Evolutionary conservation across 2,113 vertebrate species (phyloP), one percentile per base, ranked within the genome.

Genomic region (Oryzias celebensis): DNA sequence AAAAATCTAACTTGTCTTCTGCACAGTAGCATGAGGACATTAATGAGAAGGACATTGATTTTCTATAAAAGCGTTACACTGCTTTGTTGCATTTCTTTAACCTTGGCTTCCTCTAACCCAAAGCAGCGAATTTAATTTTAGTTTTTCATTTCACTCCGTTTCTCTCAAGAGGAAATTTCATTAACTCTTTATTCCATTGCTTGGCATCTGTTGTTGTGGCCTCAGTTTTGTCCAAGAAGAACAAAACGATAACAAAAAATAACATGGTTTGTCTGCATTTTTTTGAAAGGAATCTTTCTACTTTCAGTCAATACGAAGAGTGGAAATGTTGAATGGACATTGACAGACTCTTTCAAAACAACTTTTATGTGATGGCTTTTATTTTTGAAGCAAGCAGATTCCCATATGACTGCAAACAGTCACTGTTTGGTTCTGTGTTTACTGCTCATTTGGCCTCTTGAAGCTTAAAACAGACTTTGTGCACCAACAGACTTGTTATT

Each of bases 11-110:
- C 52, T 62, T 51, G 67, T 72, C 75, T 77, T 45, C 62, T 53
- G 62, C 73, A 61, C 73, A 73, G 73, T 68, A 52, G 68, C 45
- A 66, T 47, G 55, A 78, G 75, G 75, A 80, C 82, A 83, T 78
- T 87, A 82, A 89, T 82, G 82, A 87, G 68, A 76, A 57, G 69
- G 68, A 65, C 59, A 89, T 90, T 84, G 87, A 89, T 90, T 90
- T 85, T 82, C 73, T 58, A 82, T 87, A 75, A 81, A 84, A 86
- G 81, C 68, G 46, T 67, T 69, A 47, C 64, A 52, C 62, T 74
- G 73, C 79, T 87, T 84, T 86, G 85, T 83, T 87, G 81, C 79
- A 69, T 88, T 89, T 82, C 73, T 64, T 82, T 84, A 88, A 88
- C 84, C 67, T 78, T 85, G 77, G 78, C 68, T 73, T 64, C 59